Evolutionary conservation across 2,888 invertebrate genomes (phyloP).

Genomic region (Tenthredo amoena): DNA sequence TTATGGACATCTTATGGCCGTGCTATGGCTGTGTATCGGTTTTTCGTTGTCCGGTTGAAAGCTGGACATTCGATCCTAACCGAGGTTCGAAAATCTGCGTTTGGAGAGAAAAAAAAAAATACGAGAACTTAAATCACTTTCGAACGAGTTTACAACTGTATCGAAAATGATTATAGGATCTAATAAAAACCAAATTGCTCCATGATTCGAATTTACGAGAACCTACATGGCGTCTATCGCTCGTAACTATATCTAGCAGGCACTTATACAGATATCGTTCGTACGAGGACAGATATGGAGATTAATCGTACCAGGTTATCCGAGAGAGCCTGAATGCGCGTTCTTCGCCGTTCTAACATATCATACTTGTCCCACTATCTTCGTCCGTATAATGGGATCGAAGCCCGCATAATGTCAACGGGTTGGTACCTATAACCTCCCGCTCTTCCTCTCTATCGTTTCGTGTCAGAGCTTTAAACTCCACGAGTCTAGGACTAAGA

Average conservation of each 20-base stretch:
- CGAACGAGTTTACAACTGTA: neutral
- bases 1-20: too few species aligned
- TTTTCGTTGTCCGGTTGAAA: too few species aligned
- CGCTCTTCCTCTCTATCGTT: conserved; percentile 14
- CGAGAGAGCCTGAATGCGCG: conserved; percentile 50
- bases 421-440: conserved; percentile 17
- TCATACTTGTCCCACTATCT: neutral
- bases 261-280: neutral
- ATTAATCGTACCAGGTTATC: conserved; percentile 74
- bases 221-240: neutral
- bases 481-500: conserved; percentile 4
- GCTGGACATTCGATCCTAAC: neutral
- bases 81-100: neutral
- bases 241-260: neutral
- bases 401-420: conserved; percentile 50
- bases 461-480: conserved; percentile 21
- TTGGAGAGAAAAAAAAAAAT: neutral
- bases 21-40: too few species aligned
- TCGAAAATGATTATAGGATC: neutral
- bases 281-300: conserved; percentile 65
- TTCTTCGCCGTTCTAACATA: neutral
- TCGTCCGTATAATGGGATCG: conserved; percentile 46
- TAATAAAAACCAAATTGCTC: neutral
- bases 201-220: neutral
- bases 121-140: neutral